Evolutionary conservation across 2,797 vertebrate species (phyloP), one percentile per base, ranked within the genome.

Genomic region (Pristis pectinata): DNA sequence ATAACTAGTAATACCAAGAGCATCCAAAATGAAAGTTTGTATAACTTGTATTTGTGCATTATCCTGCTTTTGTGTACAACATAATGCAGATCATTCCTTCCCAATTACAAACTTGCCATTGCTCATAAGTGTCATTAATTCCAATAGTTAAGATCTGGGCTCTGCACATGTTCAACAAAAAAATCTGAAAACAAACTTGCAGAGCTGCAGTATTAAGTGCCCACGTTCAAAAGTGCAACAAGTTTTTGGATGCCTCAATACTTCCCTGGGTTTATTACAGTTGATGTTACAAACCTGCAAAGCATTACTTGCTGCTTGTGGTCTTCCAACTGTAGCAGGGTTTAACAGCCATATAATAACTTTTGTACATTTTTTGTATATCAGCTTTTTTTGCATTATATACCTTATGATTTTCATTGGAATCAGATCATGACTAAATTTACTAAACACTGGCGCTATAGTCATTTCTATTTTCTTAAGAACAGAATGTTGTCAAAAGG

Each of bases 381-480:
- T 91, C 19, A 91, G 61, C 8, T 91, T 91, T 91, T 91, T 64
- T 91, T 64, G 87, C 87, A 91, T 59, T 91, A 67, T 37, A 64
- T 30, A 64, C 59, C n/a, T 64, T 64, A 87, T n/a, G 87, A 72
- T 44, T 91, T 91, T 64, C 61, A 64, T 91, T 59, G n/a, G n/a
- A 91, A 91, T 91, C 61, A 67, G 41, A 93, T 53, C 9, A 34
- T 74, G 92, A 74, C 44, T 72, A 93, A 24, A 93, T 93, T 93
- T 72, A 72, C 92, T 74, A 93, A 93, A 93, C 92, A 53, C 67
- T 49, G 67, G 24, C 92, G 72, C 37, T 34, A 70, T 72, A 49
- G 67, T 74, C 61, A 74, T 74, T 93, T 93, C 92, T 93, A 93
- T 93, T 93, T 93, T 93, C 92, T 93, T 93, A 93, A 92, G 34